Evolutionary conservation across 2,113 vertebrate genomes (phyloP).

Genomic region (Indicator indicator): DNA sequence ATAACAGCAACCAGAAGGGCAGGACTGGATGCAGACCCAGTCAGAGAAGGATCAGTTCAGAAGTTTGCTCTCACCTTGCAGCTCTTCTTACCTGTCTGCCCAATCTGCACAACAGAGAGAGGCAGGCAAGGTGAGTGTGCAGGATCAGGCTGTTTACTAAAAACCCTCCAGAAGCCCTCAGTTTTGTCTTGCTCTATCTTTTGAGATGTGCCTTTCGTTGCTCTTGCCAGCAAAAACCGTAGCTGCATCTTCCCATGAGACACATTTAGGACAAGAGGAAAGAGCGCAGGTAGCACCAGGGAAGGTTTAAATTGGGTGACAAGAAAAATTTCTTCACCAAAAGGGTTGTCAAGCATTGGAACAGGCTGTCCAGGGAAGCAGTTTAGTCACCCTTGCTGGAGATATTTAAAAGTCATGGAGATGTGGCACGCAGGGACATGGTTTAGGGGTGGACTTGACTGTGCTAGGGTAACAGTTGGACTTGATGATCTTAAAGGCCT

Average conservation of each 20-base stretch:
- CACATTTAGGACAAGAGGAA: not conserved
- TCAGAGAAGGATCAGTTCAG: not conserved
- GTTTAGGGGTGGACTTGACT: not conserved
- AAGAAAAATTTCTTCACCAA: not conserved
- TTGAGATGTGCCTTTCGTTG: not conserved
- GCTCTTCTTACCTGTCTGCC: not conserved
- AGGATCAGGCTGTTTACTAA: not conserved
- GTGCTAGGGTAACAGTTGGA: not conserved
- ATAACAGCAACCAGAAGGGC: not conserved
- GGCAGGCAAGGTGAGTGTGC: not conserved
- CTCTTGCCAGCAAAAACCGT: not conserved
- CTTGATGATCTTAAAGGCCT: not conserved
- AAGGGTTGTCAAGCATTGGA: not conserved
- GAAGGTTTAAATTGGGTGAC: not conserved
- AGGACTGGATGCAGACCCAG: not conserved
- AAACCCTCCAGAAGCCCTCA: not conserved
- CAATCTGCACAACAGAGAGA: not conserved
- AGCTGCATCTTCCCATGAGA: not conserved
- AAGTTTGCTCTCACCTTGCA: not conserved
- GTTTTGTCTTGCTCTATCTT: not conserved
- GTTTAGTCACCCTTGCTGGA: not conserved
- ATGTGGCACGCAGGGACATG: not conserved
- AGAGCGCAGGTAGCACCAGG: not conserved
- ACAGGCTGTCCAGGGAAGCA: not conserved
- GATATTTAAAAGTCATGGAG: not conserved